A percentile compares a stretch with the other conserved stretches of the same genome.
These are phyloP conservation scores for Diogma glabrata DNA, from an alignment of 2,888 invertebrate species.

Conservation along the genomic window DNA sequence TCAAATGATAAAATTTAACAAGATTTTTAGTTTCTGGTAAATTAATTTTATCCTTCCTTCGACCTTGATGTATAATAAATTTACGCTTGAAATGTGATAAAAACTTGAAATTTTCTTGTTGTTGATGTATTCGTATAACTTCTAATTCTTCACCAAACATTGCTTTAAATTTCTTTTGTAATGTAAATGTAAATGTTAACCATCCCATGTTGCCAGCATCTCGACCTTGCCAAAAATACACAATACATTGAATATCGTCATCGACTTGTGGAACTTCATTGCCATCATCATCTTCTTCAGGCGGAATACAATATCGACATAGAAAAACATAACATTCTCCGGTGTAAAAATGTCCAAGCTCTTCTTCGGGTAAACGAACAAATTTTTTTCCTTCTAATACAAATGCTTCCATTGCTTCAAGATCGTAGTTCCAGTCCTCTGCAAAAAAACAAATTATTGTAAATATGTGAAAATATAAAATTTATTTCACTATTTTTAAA, in stretches of 20 bases:
- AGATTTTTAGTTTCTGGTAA: conserved; percentile 39
- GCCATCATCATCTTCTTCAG: conserved; percentile 48
- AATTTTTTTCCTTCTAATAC: conserved; percentile 95
- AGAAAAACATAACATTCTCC: conserved; percentile 97
- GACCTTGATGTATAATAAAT: conserved; percentile 86
- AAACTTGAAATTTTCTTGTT: conserved; percentile 97
- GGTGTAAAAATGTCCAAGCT: conserved; percentile 82
- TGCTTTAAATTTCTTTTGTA: conserved; percentile 82
- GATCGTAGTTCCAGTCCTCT: conserved; percentile 96
- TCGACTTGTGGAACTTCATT: conserved; percentile 23
- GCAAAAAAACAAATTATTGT: not conserved
- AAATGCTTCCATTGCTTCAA: conserved; percentile 96
- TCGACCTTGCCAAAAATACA: conserved; percentile 99
- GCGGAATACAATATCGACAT: conserved; percentile 85
- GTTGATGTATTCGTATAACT: conserved; percentile 92
- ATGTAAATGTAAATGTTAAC: conserved; percentile 96
- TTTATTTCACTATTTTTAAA: too few species aligned
- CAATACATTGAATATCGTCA: conserved; percentile 72
- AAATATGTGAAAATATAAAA: not conserved
- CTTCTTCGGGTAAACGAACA: conserved; percentile 90
- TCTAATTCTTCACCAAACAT: conserved; percentile 84
- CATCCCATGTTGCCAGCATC: conserved; percentile 99
- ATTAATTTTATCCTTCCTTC: conserved; percentile 46
- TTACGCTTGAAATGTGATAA: conserved; percentile 93
- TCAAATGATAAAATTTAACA: conserved; percentile 87